Conservation (phyloP, 2,888 invertebrate genomes). For the Heliconius hortense region DNA sequence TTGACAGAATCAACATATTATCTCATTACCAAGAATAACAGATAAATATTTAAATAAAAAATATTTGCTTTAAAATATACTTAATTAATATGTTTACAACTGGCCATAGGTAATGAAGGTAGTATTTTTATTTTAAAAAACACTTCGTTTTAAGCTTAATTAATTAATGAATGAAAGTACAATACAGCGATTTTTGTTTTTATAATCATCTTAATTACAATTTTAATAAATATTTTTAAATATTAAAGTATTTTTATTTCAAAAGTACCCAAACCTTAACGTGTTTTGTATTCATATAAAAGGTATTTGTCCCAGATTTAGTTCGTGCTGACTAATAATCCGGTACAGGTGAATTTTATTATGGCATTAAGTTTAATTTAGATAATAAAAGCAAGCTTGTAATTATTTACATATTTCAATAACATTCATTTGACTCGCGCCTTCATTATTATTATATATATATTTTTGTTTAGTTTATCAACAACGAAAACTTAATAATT, state of each 20-base stretch:
- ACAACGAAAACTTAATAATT: too few species aligned
- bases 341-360: slow-evolving; percentile 31
- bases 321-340: slow-evolving; percentile 30
- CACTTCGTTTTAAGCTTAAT: background rate
- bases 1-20: background rate
- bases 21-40: background rate
- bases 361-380: slow-evolving; percentile 16
- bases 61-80: background rate
- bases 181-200: background rate
- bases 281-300: slow-evolving; percentile 22
- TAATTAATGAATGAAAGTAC: background rate
- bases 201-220: background rate
- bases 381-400: slow-evolving; percentile 10
- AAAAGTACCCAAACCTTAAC: slow-evolving; percentile 1
- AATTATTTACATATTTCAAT: background rate
- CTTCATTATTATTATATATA: background rate
- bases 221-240: background rate
- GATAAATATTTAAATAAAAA: background rate
- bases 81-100: background rate
- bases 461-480: too few species aligned
- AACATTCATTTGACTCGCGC: too few species aligned
- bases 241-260: background rate
- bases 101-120: background rate
- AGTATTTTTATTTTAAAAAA: background rate
- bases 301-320: slow-evolving; percentile 31